Base-by-base conservation (phyloP, 2,888 invertebrate genomes). In the Drosophila fulvimacula region DNA sequence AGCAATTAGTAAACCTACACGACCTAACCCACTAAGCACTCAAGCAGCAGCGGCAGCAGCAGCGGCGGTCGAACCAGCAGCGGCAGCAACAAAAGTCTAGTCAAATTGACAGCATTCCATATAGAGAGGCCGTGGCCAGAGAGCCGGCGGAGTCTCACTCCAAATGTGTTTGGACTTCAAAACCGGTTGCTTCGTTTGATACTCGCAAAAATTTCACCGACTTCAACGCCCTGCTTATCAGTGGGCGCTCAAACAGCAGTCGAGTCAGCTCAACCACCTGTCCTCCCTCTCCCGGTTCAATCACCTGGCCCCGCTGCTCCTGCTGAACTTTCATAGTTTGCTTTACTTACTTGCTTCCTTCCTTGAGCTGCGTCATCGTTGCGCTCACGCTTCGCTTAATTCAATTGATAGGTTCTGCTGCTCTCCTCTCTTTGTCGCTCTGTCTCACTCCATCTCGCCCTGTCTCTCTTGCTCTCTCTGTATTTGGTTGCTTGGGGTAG, bases 1-100 rank as follows among this genome's bases (percentile, higher is more conserved):
- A 82, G 86, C 88, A 83, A 83, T 83, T 83, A 83, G 88, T 76
- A 73, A 72, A 80, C 86, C 88, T 78, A 88, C 88, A 82, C 86
- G 86, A 83, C 83, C 88, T 83, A 88, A 81, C 86, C 83, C 88
- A 83, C 88, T 85, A 80, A 79, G 79, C 58, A 69, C 79, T 76
- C 76, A 78, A 73, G 66, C 74, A 73, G 48, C 76, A 68, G 38
- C 73, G 59, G 13, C 69, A 59, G 10, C 73, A 61, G n/a, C 73
- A 46, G 15, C 64, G 39, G 24, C 44, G 39, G 15, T 38, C 49
- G 27, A 53, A 62, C 21, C 55, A 48, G 19, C 67, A 49, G 30
- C 41, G 49, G 17, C 46, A 59, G 30, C 68, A 73, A 36, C 56
- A 55, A 46, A 73, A 65, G 68, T 70, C 62, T 81, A 73, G 78